Evolutionary conservation across 1,140 invertebrate genomes (phyloP), one percentile per base, ranked within the genome.

Genomic region (Andricus grossulariae): DNA sequence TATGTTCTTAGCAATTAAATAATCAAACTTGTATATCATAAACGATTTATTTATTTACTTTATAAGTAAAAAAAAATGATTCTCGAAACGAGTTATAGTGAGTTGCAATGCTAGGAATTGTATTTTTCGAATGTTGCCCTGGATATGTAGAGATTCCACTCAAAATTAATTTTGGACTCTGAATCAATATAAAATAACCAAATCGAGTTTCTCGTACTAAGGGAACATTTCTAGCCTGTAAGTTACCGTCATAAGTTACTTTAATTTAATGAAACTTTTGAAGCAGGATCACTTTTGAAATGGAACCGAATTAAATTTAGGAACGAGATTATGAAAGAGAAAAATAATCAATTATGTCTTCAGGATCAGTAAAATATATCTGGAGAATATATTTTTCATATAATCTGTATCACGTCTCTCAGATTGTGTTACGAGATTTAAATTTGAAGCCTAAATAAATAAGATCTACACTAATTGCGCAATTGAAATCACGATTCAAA

Each of bases 31-130:
- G 12, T 66, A 55, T 19, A 66, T 32, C 18, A 60, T 11, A 5
- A 12, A 32, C 19, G 16, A 12, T 15, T 50, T 71, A 21, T 45
- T 71, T 49, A 32, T 32, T 32, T 32, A 32, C 3, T 32, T 32
- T 32, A 3, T 32, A 32, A 32, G 4, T n/a, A 25, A 15, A 66
- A 18, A 12, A 7, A 39, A 55, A 49, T n/a, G 11, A 74, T 75
- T 50, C 39, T 57, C 19, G 49, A 50, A 75, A 50, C 16, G 25
- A 39, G 57, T 50, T 71, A 18, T 50, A 21, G 19, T 25, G 18
- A 50, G n/a, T 71, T 50, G 70, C 70, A 71, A 71, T 49, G 70
- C 39, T 50, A 19, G 50, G 70, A 50, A 60, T 60, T 60, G 57
- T 60, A 60, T 60, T 25, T 60, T 32, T 60, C 16, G 5, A 15